Percentiles rank a stretch among this genome's conserved stretches.
Conservation (phyloP, 2,113 vertebrate species). For the Hiodon alosoides region DNA sequence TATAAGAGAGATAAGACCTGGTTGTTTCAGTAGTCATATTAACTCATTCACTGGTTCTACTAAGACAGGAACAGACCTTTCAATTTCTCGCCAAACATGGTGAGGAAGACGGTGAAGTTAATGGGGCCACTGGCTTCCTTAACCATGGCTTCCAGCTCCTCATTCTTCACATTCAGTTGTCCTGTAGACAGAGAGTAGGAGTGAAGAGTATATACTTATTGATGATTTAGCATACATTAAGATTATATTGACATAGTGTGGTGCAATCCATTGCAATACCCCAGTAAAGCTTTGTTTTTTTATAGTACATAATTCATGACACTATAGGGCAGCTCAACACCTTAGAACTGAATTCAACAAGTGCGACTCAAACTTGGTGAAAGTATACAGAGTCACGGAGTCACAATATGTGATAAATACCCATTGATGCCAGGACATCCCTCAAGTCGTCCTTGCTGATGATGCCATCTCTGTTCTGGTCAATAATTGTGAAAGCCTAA, state of each 20-base stretch:
- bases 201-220: not conserved
- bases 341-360: too few species aligned
- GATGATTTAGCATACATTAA: not conserved
- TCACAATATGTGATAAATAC: conserved; percentile 37
- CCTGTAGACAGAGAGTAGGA: conserved; percentile 36
- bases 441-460: conserved; percentile 85
- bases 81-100: conserved; percentile 93
- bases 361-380: too few species aligned
- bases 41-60: not conserved
- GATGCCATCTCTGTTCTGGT: conserved; percentile 90
- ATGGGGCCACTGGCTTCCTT: conserved; percentile 89
- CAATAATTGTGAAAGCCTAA: conserved; percentile 89
- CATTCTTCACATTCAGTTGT: conserved; percentile 83
- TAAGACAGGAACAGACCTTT: conserved; percentile 64
- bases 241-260: not conserved
- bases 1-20: not conserved
- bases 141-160: conserved; percentile 85
- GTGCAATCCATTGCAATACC: not conserved
- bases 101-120: conserved; percentile 90
- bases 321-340: conserved; percentile 2
- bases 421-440: conserved; percentile 83
- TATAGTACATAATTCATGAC: not conserved
- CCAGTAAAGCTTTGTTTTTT: not conserved
- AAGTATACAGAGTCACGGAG: not conserved
- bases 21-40: not conserved